Base-by-base conservation (phyloP, 2,797 vertebrate genomes). In the Odontamblyopus rebecca region DNA sequence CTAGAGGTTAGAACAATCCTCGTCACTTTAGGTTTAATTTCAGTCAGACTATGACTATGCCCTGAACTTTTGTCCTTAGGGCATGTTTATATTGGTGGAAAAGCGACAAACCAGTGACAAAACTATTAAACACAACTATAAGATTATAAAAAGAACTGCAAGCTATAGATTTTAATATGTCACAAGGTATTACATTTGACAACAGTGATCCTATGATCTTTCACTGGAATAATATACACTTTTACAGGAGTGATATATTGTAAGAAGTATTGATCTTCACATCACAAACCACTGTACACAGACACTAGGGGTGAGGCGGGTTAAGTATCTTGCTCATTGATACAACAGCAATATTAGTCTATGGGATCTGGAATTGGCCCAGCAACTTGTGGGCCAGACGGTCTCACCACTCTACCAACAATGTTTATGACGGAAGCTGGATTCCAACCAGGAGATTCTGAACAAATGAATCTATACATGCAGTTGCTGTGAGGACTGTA, bases 61-160 rank as follows among this genome's bases (percentile, higher is more conserved):
- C 75, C 44, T 62, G 59, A 23, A 67, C 67, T 65, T 54, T 74
- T 74, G 67, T 78, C 61, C 35, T 79, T 51, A 62, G 62, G 63
- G 62, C 51, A 68, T 70, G 78, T 70, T 67, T 35, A 62, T 62
- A 19, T 19, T 29, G 71, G 72, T 67, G 71, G 53, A 18, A 64
- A 18, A 67, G 44, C 11, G 11, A 27, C 61, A 54, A 23, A 68
- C 59, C 57, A 65, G 35, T 56, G 56, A 66, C 54, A 76, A 69
- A 59, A 71, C 65, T 71, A 59, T 82, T 23, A 12, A 26, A 23
- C 29, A 60, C 23, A 67, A 61, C 19, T 9, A 26, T 57, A 13
- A 57, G 12, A 26, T 57, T 48, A 57, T 26, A 26, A 11, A 26
- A 57, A 4, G 2, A 48, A 54, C n/a, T 27, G 11, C 1, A 26